These are phyloP conservation scores for Harpalus rufipes DNA, from an alignment of 2,888 invertebrate genomes.

Conservation along the genomic window DNA sequence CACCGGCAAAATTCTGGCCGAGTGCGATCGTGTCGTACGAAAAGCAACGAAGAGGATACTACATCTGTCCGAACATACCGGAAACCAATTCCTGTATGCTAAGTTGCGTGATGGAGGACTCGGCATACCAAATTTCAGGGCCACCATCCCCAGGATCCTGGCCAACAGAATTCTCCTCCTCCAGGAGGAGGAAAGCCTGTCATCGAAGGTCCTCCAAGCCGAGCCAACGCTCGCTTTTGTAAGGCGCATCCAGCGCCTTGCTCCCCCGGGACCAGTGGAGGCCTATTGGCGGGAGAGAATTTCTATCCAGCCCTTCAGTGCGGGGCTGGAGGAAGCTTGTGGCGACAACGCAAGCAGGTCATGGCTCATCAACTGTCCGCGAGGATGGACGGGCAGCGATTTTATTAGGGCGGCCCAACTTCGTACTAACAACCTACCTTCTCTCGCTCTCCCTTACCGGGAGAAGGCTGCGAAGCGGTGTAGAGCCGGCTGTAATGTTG, in stretches of 20 bases:
- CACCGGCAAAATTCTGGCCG: background rate
- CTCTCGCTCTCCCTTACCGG: background rate
- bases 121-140: slow-evolving; percentile 70
- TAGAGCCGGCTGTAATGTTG: background rate
- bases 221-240: background rate
- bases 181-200: background rate
- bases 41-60: too few species aligned
- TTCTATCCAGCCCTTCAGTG: background rate
- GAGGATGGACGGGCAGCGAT: background rate
- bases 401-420: background rate
- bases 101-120: too few species aligned
- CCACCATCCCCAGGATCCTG: slow-evolving; percentile 30
- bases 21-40: too few species aligned
- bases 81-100: too few species aligned
- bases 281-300: background rate
- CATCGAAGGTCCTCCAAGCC: background rate
- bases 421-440: background rate
- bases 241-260: background rate
- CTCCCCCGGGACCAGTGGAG: background rate
- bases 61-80: too few species aligned
- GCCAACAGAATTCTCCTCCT: background rate
- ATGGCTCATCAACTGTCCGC: background rate
- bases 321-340: background rate
- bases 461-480: background rate
- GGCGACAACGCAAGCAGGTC: background rate